Conservation (phyloP, 2,888 invertebrate genomes). For the Idaea biselata region DNA sequence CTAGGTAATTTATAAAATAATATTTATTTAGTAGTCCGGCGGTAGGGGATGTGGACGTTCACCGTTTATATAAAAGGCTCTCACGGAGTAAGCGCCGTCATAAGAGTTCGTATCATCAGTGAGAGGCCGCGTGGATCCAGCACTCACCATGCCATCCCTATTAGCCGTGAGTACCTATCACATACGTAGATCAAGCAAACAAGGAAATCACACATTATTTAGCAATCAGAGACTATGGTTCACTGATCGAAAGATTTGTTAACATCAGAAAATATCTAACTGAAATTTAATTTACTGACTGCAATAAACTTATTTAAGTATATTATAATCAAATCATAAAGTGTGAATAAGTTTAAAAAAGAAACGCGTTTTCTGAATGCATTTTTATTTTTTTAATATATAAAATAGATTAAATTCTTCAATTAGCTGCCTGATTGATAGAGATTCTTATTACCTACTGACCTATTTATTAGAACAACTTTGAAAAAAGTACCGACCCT, state of each 20-base stretch:
- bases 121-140: constrained; percentile 41
- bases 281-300: neutral
- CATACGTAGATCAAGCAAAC: constrained; percentile 5
- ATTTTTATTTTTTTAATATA: neutral
- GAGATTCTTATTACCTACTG: no score
- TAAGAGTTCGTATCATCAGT: constrained; percentile 46
- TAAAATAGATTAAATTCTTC: neutral
- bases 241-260: neutral
- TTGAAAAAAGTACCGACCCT: no score
- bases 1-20: constrained; percentile 11
- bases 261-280: neutral
- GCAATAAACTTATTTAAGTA: neutral
- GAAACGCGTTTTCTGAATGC: neutral
- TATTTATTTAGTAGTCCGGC: constrained; percentile 27
- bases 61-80: constrained; percentile 69
- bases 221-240: neutral
- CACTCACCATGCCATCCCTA: constrained; percentile 64
- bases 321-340: neutral
- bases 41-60: constrained; percentile 69
- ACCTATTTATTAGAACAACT: no score
- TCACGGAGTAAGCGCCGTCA: constrained; percentile 40
- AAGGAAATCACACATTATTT: neutral
- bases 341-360: neutral
- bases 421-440: no score
- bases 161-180: constrained; percentile 61